Evolutionary conservation across 2,797 vertebrate genomes (phyloP).

Genomic region (Trachops cirrhosus): DNA sequence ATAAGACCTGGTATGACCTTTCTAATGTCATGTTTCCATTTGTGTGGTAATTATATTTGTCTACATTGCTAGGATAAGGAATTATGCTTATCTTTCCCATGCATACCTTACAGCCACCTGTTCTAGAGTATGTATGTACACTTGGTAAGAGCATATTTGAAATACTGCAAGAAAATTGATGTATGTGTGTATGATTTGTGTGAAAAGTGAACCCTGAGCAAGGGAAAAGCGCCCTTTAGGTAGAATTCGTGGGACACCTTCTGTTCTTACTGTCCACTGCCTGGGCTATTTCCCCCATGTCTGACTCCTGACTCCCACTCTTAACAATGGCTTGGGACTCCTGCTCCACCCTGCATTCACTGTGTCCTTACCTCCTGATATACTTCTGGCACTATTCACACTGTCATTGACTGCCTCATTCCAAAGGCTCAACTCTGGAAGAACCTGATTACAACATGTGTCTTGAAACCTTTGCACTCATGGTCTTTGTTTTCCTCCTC

Average conservation of each 20-base stretch:
- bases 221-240: accelerated
- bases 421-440: not conserved
- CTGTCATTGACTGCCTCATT: not conserved
- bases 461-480: not conserved
- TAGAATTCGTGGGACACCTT: not conserved
- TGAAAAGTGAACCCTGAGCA: not conserved
- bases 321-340: not conserved
- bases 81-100: not conserved
- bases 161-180: not conserved
- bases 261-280: not conserved
- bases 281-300: not conserved
- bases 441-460: not conserved
- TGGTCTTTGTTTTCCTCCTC: not conserved
- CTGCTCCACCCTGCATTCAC: not conserved
- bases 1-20: slow-evolving; percentile 37
- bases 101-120: not conserved
- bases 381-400: too few relatives aligned
- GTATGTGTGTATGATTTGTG: not conserved
- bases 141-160: not conserved
- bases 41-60: slow-evolving; percentile 10
- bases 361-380: not conserved
- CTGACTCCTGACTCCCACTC: not conserved
- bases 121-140: not conserved
- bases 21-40: slow-evolving; percentile 33
- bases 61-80: not conserved